Evolutionary conservation across 2,113 vertebrate species (phyloP).

Genomic region (Galeopterus variegatus): DNA sequence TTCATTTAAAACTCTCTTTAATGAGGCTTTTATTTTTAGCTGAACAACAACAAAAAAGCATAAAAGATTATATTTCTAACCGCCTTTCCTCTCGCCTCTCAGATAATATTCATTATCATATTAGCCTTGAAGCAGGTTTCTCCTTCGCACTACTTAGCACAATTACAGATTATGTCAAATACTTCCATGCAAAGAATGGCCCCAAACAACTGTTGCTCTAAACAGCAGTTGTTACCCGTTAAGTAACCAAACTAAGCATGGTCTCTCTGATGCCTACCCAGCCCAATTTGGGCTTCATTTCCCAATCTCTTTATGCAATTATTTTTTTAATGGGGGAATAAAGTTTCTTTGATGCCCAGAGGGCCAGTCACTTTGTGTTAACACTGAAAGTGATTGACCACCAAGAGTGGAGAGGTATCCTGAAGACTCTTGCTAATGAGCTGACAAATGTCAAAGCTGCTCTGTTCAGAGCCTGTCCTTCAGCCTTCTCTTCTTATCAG

Average conservation of each 20-base stretch:
- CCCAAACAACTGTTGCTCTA: conserved; percentile 73
- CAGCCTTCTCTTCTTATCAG: conserved; percentile 52
- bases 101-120: conserved; percentile 71
- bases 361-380: conserved; percentile 39
- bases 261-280: conserved; percentile 59
- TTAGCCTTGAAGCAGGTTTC: conserved; percentile 79
- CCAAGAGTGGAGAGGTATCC: conserved; percentile 8
- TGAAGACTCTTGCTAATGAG: conserved; percentile 66
- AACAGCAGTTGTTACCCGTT: conserved; percentile 64
- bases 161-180: conserved; percentile 70
- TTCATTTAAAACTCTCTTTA: conserved; percentile 49
- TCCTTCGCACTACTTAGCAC: conserved; percentile 74
- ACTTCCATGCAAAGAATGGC: conserved; percentile 22
- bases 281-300: conserved; percentile 76
- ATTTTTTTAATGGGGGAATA: conserved; percentile 70
- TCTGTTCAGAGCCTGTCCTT: neutral
- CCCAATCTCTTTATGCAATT: conserved; percentile 71
- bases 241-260: conserved; percentile 60
- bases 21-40: conserved; percentile 23
- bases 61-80: conserved; percentile 15
- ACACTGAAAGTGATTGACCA: conserved; percentile 1
- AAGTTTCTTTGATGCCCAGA: conserved; percentile 51
- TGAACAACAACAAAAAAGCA: conserved; percentile 61
- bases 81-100: neutral
- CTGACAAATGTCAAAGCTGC: conserved; percentile 51